phyloP scores from a whole-genome alignment of 2,888 invertebrate genomes.

The Apotomis turbidana region DNA sequence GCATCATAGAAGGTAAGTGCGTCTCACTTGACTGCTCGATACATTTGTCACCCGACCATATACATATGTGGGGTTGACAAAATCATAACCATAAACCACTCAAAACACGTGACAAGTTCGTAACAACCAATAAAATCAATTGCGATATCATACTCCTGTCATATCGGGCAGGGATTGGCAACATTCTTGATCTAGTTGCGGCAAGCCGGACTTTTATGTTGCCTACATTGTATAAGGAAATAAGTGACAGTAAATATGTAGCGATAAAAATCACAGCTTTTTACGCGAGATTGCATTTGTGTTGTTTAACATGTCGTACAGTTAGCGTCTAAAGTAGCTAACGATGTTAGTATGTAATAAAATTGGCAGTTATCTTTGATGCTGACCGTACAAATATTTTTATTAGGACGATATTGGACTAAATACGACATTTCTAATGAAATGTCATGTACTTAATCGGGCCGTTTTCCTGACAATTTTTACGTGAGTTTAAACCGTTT shows the following conservation, averaged over 20 bases:
- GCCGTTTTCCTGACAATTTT: too few relatives aligned
- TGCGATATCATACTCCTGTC: slow-evolving; percentile 29
- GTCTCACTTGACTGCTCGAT: not conserved
- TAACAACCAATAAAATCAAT: slow-evolving; percentile 24
- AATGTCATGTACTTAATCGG: too few relatives aligned
- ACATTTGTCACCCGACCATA: not conserved
- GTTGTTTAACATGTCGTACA: too few relatives aligned
- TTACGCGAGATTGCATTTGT: too few relatives aligned
- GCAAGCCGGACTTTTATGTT: slow-evolving; percentile 6
- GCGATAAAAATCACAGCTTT: not conserved
- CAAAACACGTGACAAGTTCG: slow-evolving; percentile 10
- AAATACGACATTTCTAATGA: too few relatives aligned
- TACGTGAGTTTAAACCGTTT: too few relatives aligned
- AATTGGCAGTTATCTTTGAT: too few relatives aligned
- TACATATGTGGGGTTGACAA: not conserved
- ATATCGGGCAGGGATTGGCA: slow-evolving; percentile 25
- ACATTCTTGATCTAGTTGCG: slow-evolving; percentile 32
- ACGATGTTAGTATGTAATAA: too few relatives aligned
- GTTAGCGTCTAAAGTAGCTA: too few relatives aligned
- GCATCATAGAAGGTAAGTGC: too few relatives aligned
- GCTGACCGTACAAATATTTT: too few relatives aligned
- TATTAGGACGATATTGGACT: too few relatives aligned
- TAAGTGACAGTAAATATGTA: not conserved
- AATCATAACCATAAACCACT: slow-evolving; percentile 16
- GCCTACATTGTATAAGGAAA: not conserved